These are phyloP conservation scores for Tinea semifulvella DNA, from an alignment of 2,888 invertebrate genomes.

Conservation along the genomic window DNA sequence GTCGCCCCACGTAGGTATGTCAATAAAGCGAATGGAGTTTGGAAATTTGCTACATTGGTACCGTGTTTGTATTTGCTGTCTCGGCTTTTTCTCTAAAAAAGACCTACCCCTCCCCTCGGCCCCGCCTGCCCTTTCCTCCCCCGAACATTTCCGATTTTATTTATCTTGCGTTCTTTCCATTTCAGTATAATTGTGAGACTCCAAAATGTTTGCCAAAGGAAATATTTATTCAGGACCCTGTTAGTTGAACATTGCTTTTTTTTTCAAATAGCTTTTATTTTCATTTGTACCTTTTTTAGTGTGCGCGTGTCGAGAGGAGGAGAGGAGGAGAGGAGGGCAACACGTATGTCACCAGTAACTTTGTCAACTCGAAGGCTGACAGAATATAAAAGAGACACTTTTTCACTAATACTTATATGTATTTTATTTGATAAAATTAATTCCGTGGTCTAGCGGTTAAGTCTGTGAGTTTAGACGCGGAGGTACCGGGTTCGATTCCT, in stretches of 20 bases:
- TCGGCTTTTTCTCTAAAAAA: slow-evolving; percentile 43
- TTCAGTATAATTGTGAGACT: slow-evolving; percentile 35
- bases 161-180: slow-evolving; percentile 38
- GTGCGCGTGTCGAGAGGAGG: too few species aligned
- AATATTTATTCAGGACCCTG: slow-evolving; percentile 61
- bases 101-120: slow-evolving; percentile 22
- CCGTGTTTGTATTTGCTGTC: slow-evolving; percentile 57
- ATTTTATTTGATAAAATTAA: too few species aligned
- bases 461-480: too few species aligned
- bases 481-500: too few species aligned
- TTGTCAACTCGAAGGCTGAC: too few species aligned
- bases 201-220: slow-evolving; percentile 58
- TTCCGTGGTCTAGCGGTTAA: too few species aligned
- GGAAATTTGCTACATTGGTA: slow-evolving; percentile 59
- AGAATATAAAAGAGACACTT: too few species aligned
- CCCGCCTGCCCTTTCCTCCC: slow-evolving; percentile 18
- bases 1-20: slow-evolving; percentile 29
- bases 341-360: too few species aligned
- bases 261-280: too few species aligned
- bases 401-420: too few species aligned
- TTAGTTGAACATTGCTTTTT: slow-evolving; percentile 46
- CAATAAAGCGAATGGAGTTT: slow-evolving; percentile 62
- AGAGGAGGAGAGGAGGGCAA: too few species aligned
- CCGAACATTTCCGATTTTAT: slow-evolving; percentile 55
- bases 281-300: too few species aligned